A percentile compares a stretch with the other conserved stretches of the same genome.
Evolutionary conservation across 2,113 vertebrate species (phyloP).

Genomic region (Rhadina sibilatrix): DNA sequence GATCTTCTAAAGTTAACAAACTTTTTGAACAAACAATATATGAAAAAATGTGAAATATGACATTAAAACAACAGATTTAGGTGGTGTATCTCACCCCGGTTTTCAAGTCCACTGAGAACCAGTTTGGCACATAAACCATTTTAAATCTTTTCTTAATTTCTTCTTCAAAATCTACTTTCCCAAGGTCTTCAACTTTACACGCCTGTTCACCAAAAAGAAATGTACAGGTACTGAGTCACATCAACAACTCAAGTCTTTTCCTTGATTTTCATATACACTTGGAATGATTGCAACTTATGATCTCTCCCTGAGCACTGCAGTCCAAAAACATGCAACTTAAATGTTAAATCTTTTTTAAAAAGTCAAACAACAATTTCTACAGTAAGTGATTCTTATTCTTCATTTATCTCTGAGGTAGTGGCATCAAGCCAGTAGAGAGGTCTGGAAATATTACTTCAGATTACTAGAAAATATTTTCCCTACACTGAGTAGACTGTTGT

Average conservation of each 20-base stretch:
- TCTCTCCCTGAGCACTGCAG: not conserved
- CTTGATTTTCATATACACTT: not conserved
- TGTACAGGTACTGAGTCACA: not conserved
- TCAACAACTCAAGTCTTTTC: not conserved
- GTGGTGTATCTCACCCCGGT: constrained; percentile 86
- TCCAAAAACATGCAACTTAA: not conserved
- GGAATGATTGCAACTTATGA: not conserved
- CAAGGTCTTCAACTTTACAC: constrained; percentile 96
- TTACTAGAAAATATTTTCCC: not conserved
- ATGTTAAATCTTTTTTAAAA: not conserved
- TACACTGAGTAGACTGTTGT: not conserved
- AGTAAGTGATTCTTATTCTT: not conserved
- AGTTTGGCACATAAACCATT: constrained; percentile 99
- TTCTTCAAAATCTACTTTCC: constrained; percentile 98
- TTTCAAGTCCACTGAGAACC: constrained; percentile 99
- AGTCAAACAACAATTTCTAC: not conserved
- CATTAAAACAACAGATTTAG: not conserved
- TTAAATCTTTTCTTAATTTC: constrained; percentile 99
- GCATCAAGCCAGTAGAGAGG: not conserved
- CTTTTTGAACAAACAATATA: not conserved
- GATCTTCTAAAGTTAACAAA: not conserved
- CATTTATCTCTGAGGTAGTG: not conserved
- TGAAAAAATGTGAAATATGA: not conserved
- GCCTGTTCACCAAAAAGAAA: constrained; percentile 76
- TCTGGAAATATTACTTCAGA: not conserved